Evolutionary conservation across 2,888 invertebrate species (phyloP).

Genomic region (Cheilosia scutellata): DNA sequence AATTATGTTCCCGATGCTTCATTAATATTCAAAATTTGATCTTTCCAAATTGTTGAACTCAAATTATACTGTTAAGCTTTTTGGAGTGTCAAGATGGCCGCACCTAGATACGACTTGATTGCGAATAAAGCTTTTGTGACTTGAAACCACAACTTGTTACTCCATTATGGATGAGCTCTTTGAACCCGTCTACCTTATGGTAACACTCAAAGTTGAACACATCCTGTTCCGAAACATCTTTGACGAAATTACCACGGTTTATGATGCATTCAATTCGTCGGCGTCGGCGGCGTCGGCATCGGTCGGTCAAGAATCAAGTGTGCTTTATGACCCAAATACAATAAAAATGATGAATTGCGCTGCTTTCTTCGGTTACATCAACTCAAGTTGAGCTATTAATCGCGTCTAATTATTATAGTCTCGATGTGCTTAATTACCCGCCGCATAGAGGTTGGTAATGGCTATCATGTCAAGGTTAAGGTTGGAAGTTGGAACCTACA

Average conservation of each 20-base stretch:
- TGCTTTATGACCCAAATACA: constrained; percentile 69
- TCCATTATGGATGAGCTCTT: not conserved
- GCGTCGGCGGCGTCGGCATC: not conserved
- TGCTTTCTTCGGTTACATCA: constrained; percentile 19
- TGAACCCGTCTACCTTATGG: not conserved
- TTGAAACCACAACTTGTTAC: no score
- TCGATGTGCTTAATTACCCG: constrained; percentile 60
- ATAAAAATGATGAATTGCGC: constrained; percentile 53
- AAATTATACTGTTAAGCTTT: no score
- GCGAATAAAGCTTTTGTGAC: not conserved
- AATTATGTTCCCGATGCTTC: no score
- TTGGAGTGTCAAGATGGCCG: no score
- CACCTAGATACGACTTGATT: not conserved
- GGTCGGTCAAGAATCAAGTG: not conserved
- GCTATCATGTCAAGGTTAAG: constrained; percentile 60
- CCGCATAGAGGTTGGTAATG: constrained; percentile 38
- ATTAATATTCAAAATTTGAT: no score
- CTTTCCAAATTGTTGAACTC: no score
- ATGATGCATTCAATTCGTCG: constrained; percentile 23
- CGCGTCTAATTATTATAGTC: constrained; percentile 65
- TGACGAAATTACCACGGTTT: constrained; percentile 15
- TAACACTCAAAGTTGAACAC: not conserved
- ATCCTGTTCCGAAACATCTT: constrained; percentile 26
- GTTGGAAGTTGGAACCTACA: constrained; percentile 27
- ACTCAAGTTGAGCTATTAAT: constrained; percentile 63